phyloP scores from a whole-genome alignment of 2,888 invertebrate species.

The Scelioninae gen. 1 region DNA sequence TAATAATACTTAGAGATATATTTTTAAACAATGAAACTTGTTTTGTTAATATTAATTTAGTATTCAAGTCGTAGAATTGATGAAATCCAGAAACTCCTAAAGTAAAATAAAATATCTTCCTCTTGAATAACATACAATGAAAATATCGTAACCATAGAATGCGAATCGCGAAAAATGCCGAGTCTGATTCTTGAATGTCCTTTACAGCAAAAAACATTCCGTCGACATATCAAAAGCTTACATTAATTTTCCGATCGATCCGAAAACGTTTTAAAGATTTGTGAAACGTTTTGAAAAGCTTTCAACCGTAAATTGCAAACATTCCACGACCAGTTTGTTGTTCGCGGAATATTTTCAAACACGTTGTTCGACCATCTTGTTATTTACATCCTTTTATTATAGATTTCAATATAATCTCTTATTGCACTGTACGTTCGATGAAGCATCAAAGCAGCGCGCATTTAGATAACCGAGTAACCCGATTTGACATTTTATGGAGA shows the following conservation, averaged over 20 bases:
- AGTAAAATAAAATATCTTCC: slow-evolving; percentile 5
- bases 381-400: slow-evolving; percentile 35
- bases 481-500: not conserved
- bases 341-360: slow-evolving; percentile 15
- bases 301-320: slow-evolving; percentile 11
- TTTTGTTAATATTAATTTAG: not conserved
- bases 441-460: slow-evolving; percentile 13
- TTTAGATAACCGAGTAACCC: slow-evolving; percentile 10
- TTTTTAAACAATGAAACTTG: too few relatives aligned
- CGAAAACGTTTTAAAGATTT: slow-evolving; percentile 21
- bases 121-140: not conserved
- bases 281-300: slow-evolving; percentile 11
- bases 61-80: slow-evolving; percentile 1
- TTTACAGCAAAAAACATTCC: slow-evolving; percentile 5
- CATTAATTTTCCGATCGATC: slow-evolving; percentile 26
- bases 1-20: too few relatives aligned
- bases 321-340: slow-evolving; percentile 10
- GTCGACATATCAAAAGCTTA: slow-evolving; percentile 7
- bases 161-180: slow-evolving; percentile 3
- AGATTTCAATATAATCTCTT: slow-evolving; percentile 32
- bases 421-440: slow-evolving; percentile 7
- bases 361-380: slow-evolving; percentile 15
- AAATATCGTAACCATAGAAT: slow-evolving; percentile 1
- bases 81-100: not conserved
- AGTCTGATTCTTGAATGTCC: not conserved